Base-by-base conservation (phyloP, 2,797 vertebrate species). In the Leptatherina wallacei region DNA sequence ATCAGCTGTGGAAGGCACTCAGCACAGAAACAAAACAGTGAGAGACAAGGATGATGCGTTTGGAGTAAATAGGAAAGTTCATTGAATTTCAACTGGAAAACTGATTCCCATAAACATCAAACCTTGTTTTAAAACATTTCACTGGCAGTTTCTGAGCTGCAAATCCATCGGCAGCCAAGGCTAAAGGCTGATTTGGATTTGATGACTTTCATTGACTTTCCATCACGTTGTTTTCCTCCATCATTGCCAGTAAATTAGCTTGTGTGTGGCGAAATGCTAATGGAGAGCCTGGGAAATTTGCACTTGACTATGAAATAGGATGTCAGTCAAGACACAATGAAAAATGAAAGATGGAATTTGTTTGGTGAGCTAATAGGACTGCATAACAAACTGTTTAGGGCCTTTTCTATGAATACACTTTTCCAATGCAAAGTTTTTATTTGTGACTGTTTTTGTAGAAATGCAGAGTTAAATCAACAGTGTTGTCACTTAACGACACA, bases 121-220 rank as follows among this genome's bases (percentile, higher is more conserved):
- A 44, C 56, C 56, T 58, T 63, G 44, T 36, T 38, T 57, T 61
- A 65, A 73, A 70, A 40, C 11, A 35, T 75, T 78, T 55, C 12
- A 35, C 27, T 40, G 47, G 33, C 42, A 7, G 57, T 73, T 55
- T 73, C 36, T 67, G 59, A 74, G 71, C 65, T 57, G 54, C 40
- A 58, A 61, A 78, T 59, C 55, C 12, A 30, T 57, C 42, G 47
- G 1, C 29, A 35, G 61, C 63, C 47, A 57, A 68, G 75, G 62
- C 81, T 74, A 59, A 73, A 76, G 65, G 73, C 75, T 82, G 71
- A 84, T 86, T 74, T 76, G 40, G 40, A 71, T 77, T 67, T 82
- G 69, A 81, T 81, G 70, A 69, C 83, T 75, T 82, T 67, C 73
- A 84, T 80, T 79, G 87, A 82, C 74, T 88, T 79, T 68, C 76